Evolutionary conservation across 2,888 invertebrate species (phyloP).

Genomic region (Bellardia bayeri): DNA sequence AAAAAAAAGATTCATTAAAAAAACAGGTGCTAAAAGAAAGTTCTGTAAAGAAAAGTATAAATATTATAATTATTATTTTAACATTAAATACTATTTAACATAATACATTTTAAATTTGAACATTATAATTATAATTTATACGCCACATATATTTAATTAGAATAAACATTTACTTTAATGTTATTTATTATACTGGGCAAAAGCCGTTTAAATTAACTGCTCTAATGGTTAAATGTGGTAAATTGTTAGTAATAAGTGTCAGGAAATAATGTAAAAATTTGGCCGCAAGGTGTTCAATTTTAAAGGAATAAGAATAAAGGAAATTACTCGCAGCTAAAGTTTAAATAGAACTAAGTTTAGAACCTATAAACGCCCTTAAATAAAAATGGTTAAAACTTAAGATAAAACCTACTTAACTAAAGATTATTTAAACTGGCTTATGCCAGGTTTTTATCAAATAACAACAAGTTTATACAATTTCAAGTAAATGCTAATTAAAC

Average conservation of each 20-base stretch:
- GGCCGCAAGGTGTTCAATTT: too few relatives aligned
- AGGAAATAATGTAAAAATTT: not conserved
- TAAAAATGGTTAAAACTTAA: too few relatives aligned
- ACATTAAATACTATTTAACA: constrained; percentile 29
- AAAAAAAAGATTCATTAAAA: constrained; percentile 51
- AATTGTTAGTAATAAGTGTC: constrained; percentile 7
- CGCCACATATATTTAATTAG: not conserved
- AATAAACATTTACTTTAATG: not conserved
- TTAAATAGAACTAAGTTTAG: too few relatives aligned
- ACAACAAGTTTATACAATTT: too few relatives aligned
- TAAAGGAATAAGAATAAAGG: too few relatives aligned
- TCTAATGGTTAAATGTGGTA: constrained; percentile 9
- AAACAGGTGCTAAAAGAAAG: constrained; percentile 66
- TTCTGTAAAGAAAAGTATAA: constrained; percentile 27
- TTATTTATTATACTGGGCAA: not conserved
- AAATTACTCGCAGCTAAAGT: too few relatives aligned
- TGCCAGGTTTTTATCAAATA: too few relatives aligned
- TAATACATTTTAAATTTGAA: constrained; percentile 27
- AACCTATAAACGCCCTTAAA: too few relatives aligned
- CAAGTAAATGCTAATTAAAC: too few relatives aligned
- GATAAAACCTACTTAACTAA: too few relatives aligned
- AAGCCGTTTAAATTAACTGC: not conserved
- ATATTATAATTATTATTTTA: constrained; percentile 49
- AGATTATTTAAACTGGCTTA: too few relatives aligned
- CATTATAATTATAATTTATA: not conserved